A percentile compares a stretch with the other conserved stretches of the same genome.
phyloP scores from a whole-genome alignment of 2,113 vertebrate genomes.

The Ariopsis seemanni region DNA sequence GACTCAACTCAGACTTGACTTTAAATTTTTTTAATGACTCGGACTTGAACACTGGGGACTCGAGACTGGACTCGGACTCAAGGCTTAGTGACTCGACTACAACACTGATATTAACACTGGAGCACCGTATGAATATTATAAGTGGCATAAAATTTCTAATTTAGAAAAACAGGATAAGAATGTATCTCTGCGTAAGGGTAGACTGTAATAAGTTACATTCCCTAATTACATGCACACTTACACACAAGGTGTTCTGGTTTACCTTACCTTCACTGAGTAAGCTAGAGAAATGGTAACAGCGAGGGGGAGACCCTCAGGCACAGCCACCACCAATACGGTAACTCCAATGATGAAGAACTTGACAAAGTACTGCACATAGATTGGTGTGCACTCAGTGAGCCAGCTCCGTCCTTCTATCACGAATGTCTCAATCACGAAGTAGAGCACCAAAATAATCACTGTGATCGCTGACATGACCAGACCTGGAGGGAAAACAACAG shows the following conservation, averaged over 20 bases:
- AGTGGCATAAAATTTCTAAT: neutral
- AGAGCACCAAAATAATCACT: slow-evolving; percentile 88
- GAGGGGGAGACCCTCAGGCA: slow-evolving; percentile 86
- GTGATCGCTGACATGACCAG: slow-evolving; percentile 92
- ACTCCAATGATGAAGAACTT: slow-evolving; percentile 95
- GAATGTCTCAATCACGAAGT: slow-evolving; percentile 89
- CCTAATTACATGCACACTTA: slow-evolving; percentile 6
- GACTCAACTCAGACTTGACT: too few relatives aligned
- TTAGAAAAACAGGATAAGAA: neutral
- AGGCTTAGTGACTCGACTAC: too few relatives aligned
- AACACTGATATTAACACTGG: too few relatives aligned
- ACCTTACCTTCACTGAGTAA: slow-evolving; percentile 87
- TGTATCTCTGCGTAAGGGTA: neutral
- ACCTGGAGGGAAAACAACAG: slow-evolving; percentile 68
- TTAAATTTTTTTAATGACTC: too few relatives aligned
- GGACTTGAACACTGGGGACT: too few relatives aligned
- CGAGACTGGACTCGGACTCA: too few relatives aligned
- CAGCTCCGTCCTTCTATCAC: slow-evolving; percentile 77
- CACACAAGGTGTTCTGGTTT: neutral
- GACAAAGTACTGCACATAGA: slow-evolving; percentile 90
- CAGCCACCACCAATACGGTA: slow-evolving; percentile 88
- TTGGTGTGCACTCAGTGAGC: slow-evolving; percentile 83
- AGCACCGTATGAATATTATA: neutral
- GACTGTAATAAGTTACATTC: neutral
- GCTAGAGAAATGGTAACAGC: slow-evolving; percentile 91